Conservation (phyloP, 2,797 vertebrate species). For the Euthynnus affinis region DNA sequence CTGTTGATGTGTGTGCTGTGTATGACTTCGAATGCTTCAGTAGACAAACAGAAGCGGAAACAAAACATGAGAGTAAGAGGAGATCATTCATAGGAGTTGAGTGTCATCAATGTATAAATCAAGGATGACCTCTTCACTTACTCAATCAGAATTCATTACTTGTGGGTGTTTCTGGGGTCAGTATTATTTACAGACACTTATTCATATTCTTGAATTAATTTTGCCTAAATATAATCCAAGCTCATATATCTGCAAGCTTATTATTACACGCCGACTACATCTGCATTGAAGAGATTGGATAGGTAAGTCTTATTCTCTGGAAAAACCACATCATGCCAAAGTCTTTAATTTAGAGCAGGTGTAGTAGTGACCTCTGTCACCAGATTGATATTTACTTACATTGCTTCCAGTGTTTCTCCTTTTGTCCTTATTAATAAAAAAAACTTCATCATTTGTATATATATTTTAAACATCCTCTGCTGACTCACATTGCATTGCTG, state of each 20-base stretch:
- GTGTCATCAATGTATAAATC: neutral
- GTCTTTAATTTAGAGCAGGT: neutral
- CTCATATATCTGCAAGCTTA: neutral
- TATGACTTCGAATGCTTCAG: slow-evolving; percentile 7
- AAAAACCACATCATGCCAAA: neutral
- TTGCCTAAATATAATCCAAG: neutral
- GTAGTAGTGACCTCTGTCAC: neutral
- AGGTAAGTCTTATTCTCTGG: neutral
- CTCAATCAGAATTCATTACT: neutral
- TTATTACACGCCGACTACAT: neutral
- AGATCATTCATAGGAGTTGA: slow-evolving; percentile 4
- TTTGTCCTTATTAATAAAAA: neutral
- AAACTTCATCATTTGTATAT: too few species aligned
- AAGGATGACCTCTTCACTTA: neutral
- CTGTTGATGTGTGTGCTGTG: slow-evolving; percentile 24
- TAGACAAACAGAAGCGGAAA: slow-evolving; percentile 1
- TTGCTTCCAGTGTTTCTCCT: neutral
- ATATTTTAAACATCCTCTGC: neutral
- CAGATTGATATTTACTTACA: too few species aligned
- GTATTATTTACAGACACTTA: neutral
- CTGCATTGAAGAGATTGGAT: neutral
- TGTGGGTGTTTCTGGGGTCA: neutral
- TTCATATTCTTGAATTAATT: neutral
- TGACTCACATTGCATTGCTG: neutral
- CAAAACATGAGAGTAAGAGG: neutral